phyloP scores from a whole-genome alignment of 1,140 invertebrate genomes.

The Dreissena polymorpha region DNA sequence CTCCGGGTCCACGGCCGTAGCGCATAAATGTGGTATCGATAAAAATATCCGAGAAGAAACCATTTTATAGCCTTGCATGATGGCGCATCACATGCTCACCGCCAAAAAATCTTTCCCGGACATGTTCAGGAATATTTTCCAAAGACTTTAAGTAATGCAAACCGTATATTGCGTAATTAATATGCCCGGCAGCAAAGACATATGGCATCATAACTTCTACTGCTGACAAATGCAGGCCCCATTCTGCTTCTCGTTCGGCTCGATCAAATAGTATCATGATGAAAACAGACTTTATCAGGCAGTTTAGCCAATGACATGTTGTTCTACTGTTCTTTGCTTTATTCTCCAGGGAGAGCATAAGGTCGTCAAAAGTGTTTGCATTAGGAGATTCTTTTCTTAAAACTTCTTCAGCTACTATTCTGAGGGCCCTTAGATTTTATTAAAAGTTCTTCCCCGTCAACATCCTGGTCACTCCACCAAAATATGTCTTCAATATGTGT shows the following conservation, averaged over 20 bases:
- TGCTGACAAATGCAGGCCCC: conserved; percentile 59
- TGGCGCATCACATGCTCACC: conserved; percentile 60
- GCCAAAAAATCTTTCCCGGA: conserved; percentile 36
- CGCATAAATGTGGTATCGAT: conserved; percentile 62
- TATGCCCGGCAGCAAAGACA: conserved; percentile 64
- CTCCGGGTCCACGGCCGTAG: conserved; percentile 56
- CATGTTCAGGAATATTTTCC: conserved; percentile 46
- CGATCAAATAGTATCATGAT: conserved; percentile 58
- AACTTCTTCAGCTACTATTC: too few species aligned
- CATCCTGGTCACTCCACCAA: too few species aligned
- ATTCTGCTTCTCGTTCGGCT: conserved; percentile 65
- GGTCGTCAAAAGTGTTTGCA: too few species aligned
- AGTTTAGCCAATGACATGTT: too few species aligned
- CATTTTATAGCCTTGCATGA: conserved; percentile 44
- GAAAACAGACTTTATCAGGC: too few species aligned
- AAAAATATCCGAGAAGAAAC: conserved; percentile 60
- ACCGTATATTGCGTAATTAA: conserved; percentile 65
- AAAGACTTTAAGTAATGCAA: conserved; percentile 56
- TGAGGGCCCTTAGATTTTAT: too few species aligned
- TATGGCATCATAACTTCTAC: conserved; percentile 58
- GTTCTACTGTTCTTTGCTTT: too few species aligned
- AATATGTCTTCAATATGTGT: too few species aligned
- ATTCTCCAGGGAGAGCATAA: too few species aligned
- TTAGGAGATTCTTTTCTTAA: too few species aligned
- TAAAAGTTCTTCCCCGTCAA: too few species aligned